phyloP scores from a whole-genome alignment of 2,797 vertebrate genomes.

The Allochrocebus solatus region DNA sequence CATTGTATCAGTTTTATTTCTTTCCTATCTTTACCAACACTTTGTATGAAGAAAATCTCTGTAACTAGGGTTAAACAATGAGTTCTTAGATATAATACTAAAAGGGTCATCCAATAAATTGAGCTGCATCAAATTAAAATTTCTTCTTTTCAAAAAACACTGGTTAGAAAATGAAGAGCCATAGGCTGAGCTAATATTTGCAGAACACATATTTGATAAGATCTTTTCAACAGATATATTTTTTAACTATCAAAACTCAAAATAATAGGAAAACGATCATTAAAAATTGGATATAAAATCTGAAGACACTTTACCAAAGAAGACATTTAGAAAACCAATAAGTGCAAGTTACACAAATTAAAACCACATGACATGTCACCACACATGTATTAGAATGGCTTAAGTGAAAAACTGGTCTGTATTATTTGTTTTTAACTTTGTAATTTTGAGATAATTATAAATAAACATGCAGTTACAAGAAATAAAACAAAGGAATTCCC shows the following conservation, averaged over 20 bases:
- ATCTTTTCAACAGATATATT: not conserved
- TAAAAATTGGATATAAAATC: not conserved
- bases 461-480: not conserved
- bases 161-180: not conserved
- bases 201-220: not conserved
- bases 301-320: not conserved
- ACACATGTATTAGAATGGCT: not conserved
- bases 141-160: not conserved
- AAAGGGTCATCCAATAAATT: not conserved
- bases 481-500: not conserved
- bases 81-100: not conserved
- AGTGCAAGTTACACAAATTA: not conserved
- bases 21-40: not conserved
- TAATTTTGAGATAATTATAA: not conserved
- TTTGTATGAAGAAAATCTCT: not conserved
- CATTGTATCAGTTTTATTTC: not conserved
- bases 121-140: not conserved
- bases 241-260: not conserved
- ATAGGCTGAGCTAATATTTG: not conserved
- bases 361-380: not conserved
- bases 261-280: not conserved
- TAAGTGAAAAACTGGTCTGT: not conserved
- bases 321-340: not conserved
- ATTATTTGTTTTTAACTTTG: not conserved
- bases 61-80: not conserved